A percentile compares a stretch with the other conserved stretches of the same genome.
These are phyloP conservation scores for Rhyacophila evoluta DNA, from an alignment of 2,888 invertebrate species.

Conservation along the genomic window DNA sequence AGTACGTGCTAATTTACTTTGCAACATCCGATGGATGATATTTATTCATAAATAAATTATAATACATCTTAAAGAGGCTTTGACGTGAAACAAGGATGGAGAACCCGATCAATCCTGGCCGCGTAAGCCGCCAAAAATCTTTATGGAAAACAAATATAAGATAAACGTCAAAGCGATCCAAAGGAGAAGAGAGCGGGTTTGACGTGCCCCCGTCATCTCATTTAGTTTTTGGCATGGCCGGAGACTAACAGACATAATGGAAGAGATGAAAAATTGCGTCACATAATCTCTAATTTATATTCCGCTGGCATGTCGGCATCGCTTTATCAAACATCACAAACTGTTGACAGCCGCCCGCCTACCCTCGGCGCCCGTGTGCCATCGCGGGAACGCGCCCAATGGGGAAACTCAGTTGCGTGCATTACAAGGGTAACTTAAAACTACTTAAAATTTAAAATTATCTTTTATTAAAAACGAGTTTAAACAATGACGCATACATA, in stretches of 20 bases:
- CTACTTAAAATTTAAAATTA: too few species aligned
- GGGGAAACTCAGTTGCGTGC: not conserved
- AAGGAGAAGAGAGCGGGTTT: slow-evolving; percentile 29
- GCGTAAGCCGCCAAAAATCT: slow-evolving; percentile 33
- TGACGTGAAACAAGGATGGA: not conserved
- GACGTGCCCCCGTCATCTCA: slow-evolving; percentile 35
- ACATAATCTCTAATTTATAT: slow-evolving; percentile 71
- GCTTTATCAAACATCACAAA: slow-evolving; percentile 53
- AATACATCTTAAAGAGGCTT: not conserved
- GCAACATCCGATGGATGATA: not conserved
- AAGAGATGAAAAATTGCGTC: slow-evolving; percentile 65
- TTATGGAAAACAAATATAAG: slow-evolving; percentile 40
- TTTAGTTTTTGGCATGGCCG: slow-evolving; percentile 4
- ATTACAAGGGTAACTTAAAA: not conserved
- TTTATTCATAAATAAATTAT: slow-evolving; percentile 27
- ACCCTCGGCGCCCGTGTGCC: slow-evolving; percentile 28
- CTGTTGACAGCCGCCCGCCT: slow-evolving; percentile 34
- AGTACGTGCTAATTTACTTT: not conserved
- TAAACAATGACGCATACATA: too few species aligned
- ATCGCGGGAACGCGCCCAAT: not conserved
- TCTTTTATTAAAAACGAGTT: too few species aligned
- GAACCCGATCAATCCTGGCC: slow-evolving; percentile 5
- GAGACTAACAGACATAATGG: slow-evolving; percentile 46
- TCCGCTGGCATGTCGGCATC: slow-evolving; percentile 58
- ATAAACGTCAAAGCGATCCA: slow-evolving; percentile 25